phyloP scores from a whole-genome alignment of 2,113 vertebrate species.

The Brienomyrus brachyistius region DNA sequence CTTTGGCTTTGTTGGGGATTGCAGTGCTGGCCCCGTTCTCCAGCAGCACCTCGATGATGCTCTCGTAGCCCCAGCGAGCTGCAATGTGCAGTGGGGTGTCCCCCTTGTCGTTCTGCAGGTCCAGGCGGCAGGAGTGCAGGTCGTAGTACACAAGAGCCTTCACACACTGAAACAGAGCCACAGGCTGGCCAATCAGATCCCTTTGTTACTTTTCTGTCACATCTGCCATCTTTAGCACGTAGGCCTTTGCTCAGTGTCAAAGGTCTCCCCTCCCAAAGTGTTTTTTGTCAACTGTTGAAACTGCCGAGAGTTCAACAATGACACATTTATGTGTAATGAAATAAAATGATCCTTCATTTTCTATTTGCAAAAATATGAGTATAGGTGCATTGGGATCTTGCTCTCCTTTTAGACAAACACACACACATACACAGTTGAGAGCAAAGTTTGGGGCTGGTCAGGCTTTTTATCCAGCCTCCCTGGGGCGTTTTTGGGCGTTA shows the following conservation, averaged over 20 bases:
- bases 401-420: not conserved
- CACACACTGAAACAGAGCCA: slow-evolving; percentile 72
- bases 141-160: slow-evolving; percentile 96
- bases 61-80: slow-evolving; percentile 90
- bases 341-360: not conserved
- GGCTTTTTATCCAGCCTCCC: not conserved
- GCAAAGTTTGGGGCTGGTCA: not conserved
- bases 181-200: not conserved
- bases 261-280: not conserved
- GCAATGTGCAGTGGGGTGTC: slow-evolving; percentile 87
- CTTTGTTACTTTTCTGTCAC: not conserved
- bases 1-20: slow-evolving; percentile 72
- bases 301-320: not conserved
- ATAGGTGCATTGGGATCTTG: not conserved
- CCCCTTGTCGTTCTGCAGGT: slow-evolving; percentile 86
- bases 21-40: slow-evolving; percentile 79
- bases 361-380: not conserved
- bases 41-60: slow-evolving; percentile 83
- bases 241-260: not conserved
- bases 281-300: not conserved
- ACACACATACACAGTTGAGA: not conserved
- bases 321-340: not conserved
- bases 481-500: not conserved
- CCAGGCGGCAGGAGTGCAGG: slow-evolving; percentile 71
- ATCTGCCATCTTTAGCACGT: not conserved